Evolutionary conservation across 2,113 vertebrate genomes (phyloP).

Genomic region (Bagarius yarrelli): DNA sequence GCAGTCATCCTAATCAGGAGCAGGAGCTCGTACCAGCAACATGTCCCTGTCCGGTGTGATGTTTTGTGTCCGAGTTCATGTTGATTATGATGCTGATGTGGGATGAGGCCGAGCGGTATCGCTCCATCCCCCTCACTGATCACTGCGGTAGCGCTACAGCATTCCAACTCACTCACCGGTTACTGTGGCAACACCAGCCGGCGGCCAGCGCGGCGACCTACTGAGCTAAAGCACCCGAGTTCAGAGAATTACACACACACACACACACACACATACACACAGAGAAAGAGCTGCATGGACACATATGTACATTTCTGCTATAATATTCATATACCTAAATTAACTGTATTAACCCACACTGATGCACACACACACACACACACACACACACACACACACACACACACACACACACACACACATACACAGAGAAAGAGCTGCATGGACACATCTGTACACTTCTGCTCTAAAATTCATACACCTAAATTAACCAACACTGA

Average conservation of each 20-base stretch:
- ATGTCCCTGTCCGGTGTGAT: constrained; percentile 36
- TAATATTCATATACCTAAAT: neutral
- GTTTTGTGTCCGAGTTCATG: constrained; percentile 62
- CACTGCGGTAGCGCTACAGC: constrained; percentile 62
- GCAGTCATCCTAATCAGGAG: neutral
- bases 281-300: neutral
- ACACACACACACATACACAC: neutral
- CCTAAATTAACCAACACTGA: neutral
- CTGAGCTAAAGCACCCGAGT: constrained; percentile 11
- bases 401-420: neutral
- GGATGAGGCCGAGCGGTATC: constrained; percentile 53
- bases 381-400: no score
- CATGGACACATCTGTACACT: no score
- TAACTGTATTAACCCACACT: neutral
- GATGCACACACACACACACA: no score
- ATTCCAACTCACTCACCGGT: constrained; percentile 59
- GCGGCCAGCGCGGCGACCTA: constrained; percentile 51
- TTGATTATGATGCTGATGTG: constrained; percentile 56
- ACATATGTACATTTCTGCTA: neutral
- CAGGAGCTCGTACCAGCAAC: constrained; percentile 24
- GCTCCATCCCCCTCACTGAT: constrained; percentile 63
- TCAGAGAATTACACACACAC: neutral
- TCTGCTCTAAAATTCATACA: no score
- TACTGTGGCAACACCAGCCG: constrained; percentile 66
- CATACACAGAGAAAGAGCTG: no score